Evolutionary conservation across 2,113 vertebrate species (phyloP), one percentile per base, ranked within the genome.

Genomic region (Nerophis lumbriciformis): DNA sequence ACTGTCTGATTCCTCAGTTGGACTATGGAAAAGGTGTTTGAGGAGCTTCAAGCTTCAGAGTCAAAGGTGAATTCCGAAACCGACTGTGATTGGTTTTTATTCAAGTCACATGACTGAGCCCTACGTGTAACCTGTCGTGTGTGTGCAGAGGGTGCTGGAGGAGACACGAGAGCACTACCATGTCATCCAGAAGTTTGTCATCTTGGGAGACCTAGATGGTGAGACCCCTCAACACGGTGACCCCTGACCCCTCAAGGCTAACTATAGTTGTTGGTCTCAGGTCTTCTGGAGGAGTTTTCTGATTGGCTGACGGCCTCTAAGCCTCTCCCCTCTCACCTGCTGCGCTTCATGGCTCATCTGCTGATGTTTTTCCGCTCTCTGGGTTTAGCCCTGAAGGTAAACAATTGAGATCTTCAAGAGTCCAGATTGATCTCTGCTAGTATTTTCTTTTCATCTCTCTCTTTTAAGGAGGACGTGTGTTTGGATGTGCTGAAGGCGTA

Each of bases 21-120:
- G 95, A 95, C 92, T 14, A 87, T 94, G 87, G 95, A 98, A 75
- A 97, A 93, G 52, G 94, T 98, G 62, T 99, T 99, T 87, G 95
- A 98, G 80, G 97, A 98, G 72, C 93, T 99, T 72, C 93, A 95
- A 50, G 95, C 96, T 48, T 94, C 93, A 59, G 95, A 99, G 68
- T 95, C 92, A 62, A 95, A 92, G 93, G 97, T 87, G 48, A 76
- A 8, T 16, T 16, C 11, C 8, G 1, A 19, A 7, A 53, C 42
- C 49, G 56, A 53, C 61, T 55, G 5, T 39, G 35, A 61, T 4
- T 6, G 13, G 4, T 58, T 7, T 10, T 15, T 48, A 2, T 54
- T 6, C 1, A 38, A 44, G 11, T 59, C 16, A 54, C 19, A 13
- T 19, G 35, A 58, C 45, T 4, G 4, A 73, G 51, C 14, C 0